Base-by-base conservation (phyloP, 2,888 invertebrate genomes). In the Lymantria dispar region DNA sequence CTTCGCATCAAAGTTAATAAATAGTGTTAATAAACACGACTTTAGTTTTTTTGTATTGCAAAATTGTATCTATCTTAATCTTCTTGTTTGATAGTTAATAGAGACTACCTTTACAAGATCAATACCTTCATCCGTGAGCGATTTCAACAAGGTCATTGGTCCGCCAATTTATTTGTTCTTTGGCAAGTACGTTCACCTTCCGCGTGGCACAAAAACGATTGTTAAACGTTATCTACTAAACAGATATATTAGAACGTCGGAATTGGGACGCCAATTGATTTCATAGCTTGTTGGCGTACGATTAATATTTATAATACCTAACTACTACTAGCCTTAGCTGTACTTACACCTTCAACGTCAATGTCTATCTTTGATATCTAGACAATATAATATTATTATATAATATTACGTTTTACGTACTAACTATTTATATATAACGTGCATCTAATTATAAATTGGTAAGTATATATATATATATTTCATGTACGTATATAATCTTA, bases 401-500 rank as follows among this genome's bases (percentile, higher is more conserved):
- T 22, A 22, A 65, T 45, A 50, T 54, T 66, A 64, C 57, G 57
- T 67, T 60, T 66, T 63, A 64, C 62, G 60, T 60, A 55, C 62
- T 68, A 68, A 7, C 52, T 64, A 66, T 43, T 37, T 45, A 48
- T 58, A 56, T 57, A 47, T 59, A 55, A 52, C 58, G 66, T 67
- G 66, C 68, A 54, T 57, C 62, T 67, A 65, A 66, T 48, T 48
- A 52, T 54, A 64, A 54, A 58, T 60, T 63, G 59, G 58, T 64
- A 66, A 10, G 8, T 33, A 8, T 33, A 33, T 33, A 33, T 10
- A 30, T 30, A 33, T 33, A 33, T 10, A 33, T 33, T 10, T 68
- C 67, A 68, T 63, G 68, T 76, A 61, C 70, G 73, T 76, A 76
- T 72, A 74, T 76, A 75, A 73, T 75, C 75, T 84, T 84, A 85